Base-by-base conservation (phyloP, 2,888 invertebrate species). In the Apotomis betuletana region DNA sequence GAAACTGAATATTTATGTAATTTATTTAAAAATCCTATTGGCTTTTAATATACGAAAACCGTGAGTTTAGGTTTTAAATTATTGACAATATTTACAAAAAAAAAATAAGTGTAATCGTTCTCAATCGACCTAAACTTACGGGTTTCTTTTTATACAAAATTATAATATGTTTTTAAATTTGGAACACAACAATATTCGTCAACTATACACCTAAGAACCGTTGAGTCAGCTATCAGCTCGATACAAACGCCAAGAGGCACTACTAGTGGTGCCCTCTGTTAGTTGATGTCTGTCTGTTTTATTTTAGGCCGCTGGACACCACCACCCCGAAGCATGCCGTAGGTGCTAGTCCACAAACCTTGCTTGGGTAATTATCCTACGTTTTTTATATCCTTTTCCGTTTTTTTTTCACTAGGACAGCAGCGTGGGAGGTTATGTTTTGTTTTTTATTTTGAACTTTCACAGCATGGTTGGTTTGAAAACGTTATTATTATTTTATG, bases 241-340 rank as follows among this genome's bases (percentile, higher is more conserved):
- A 85, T 84, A 81, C 85, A 82, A 85, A 78, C 76, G 74, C 73
- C 70, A 74, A 75, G 74, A 71, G 79, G 80, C 75, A 77, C 78
- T 77, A 73, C 75, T 74, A 69, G 75, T 73, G 80, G 76, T 75
- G 82, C 85, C 83, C 85, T 86, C 87, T 85, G 81, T 87, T 90
- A 87, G 90, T 85, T 82, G 90, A 90, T 88, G 87, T 90, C 90
- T 94, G 87, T 92, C 89, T 91, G 89, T 91, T 95, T 65, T 46
- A 65, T 65, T 95, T 92, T 95, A 95, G 95, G 94, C 95, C 95
- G 84, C 93, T 95, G 94, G 95, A 94, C 85, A 92, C 92, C 85
- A 90, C 91, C 78, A 90, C 93, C 73, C 92, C 93, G 91, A 94
- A 94, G 93, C 93, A 92, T 92, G 94, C 93, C 78, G 92, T 93